A percentile compares a stretch with the other conserved stretches of the same genome.
Evolutionary conservation across 2,888 invertebrate species (phyloP).

Genomic region (Julus scanicus): DNA sequence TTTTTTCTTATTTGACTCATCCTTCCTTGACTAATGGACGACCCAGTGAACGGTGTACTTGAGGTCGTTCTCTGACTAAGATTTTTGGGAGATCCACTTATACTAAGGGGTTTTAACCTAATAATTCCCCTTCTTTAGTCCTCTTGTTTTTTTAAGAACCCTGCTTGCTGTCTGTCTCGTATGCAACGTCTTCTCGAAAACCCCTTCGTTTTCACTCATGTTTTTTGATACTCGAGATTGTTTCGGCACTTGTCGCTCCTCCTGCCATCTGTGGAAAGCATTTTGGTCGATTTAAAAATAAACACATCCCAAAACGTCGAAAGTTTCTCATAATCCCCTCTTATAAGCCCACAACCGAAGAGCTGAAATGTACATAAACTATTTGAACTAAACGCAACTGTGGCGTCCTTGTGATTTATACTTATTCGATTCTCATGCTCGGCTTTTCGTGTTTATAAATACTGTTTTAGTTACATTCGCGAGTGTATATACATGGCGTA

Average conservation of each 20-base stretch:
- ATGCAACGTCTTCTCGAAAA: neutral
- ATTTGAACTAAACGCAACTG: constrained; percentile 10
- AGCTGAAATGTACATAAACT: constrained; percentile 11
- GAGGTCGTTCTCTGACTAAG: no score
- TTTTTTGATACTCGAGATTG: constrained; percentile 2
- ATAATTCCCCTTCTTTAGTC: neutral
- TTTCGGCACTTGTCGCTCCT: constrained; percentile 10
- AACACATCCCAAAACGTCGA: constrained; percentile 2
- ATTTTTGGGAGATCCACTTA: neutral
- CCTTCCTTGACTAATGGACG: neutral
- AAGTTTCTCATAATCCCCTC: constrained; percentile 3
- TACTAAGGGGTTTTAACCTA: neutral
- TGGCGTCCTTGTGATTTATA: constrained; percentile 19
- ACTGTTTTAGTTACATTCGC: neutral
- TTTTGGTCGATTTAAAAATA: constrained; percentile 19
- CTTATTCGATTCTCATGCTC: neutral
- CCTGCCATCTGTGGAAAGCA: constrained; percentile 19
- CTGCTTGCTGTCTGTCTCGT: neutral
- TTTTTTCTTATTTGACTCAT: neutral
- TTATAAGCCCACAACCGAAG: constrained; percentile 19
- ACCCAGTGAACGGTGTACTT: neutral
- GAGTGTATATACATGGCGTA: neutral
- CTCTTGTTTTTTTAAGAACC: neutral
- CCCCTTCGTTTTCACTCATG: constrained; percentile 11
- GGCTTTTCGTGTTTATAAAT: neutral